Evolutionary conservation across 2,113 vertebrate genomes (phyloP).

Genomic region (Tetrao urogallus): DNA sequence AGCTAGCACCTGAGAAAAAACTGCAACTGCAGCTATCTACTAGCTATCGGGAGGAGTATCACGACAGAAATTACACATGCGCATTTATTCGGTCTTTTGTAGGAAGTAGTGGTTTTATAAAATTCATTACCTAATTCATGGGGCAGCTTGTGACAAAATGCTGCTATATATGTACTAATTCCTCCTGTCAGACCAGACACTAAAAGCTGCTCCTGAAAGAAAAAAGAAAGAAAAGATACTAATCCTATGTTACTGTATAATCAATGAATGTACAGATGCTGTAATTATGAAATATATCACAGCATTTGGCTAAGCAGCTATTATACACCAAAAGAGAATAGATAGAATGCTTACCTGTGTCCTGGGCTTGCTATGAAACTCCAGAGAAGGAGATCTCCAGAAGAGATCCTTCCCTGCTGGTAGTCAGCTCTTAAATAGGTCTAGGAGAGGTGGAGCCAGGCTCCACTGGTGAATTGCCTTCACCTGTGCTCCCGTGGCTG

Average conservation of each 20-base stretch:
- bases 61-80: not conserved
- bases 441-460: too few species aligned
- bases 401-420: too few species aligned
- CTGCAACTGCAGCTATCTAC: not conserved
- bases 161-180: constrained; percentile 97
- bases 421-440: too few species aligned
- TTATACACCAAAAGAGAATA: too few species aligned
- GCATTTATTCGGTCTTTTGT: not conserved
- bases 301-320: too few species aligned
- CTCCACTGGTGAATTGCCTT: too few species aligned
- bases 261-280: too few species aligned
- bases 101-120: not conserved
- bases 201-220: constrained; percentile 92
- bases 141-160: constrained; percentile 98
- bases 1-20: not conserved
- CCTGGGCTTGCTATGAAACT: too few species aligned
- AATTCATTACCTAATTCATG: constrained; percentile 92
- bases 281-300: too few species aligned
- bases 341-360: too few species aligned
- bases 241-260: not conserved
- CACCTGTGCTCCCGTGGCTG: too few species aligned
- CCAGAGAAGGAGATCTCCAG: too few species aligned
- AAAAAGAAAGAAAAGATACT: not conserved
- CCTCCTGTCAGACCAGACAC: constrained; percentile 93
- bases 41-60: not conserved